A percentile compares a stretch with the other conserved stretches of the same genome.
These are phyloP conservation scores for Donacobius atricapilla DNA, from an alignment of 2,113 vertebrate species.

Conservation along the genomic window DNA sequence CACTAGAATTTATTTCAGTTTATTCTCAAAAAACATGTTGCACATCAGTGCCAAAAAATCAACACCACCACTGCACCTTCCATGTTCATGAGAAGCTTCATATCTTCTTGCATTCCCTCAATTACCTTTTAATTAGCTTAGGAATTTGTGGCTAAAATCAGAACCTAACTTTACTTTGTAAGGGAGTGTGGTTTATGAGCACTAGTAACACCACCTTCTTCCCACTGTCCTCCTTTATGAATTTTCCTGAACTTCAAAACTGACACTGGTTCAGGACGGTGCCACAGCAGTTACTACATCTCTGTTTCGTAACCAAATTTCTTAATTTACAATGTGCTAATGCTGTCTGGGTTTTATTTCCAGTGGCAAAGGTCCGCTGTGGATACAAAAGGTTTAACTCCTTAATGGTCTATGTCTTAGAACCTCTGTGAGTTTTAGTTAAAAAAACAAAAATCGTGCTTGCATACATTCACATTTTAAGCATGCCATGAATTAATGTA, in stretches of 20 bases:
- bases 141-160: neutral
- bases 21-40: neutral
- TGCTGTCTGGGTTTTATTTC: neutral
- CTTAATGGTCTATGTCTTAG: neutral
- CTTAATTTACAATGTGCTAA: neutral
- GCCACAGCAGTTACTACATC: neutral
- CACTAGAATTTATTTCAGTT: neutral
- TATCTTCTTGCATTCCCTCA: neutral
- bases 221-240: neutral
- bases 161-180: neutral
- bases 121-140: neutral
- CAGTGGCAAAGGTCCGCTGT: neutral
- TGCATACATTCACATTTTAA: neutral
- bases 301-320: neutral
- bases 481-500: neutral
- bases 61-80: neutral
- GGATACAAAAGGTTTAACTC: neutral
- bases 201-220: neutral
- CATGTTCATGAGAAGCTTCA: rapidly evolving
- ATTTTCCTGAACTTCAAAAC: neutral
- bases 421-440: neutral
- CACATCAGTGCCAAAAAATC: neutral
- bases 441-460: neutral
- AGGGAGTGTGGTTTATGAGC: neutral
- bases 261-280: neutral